Evolutionary conservation across 2,888 invertebrate genomes (phyloP).

Genomic region (Caenorhabditis sinica): DNA sequence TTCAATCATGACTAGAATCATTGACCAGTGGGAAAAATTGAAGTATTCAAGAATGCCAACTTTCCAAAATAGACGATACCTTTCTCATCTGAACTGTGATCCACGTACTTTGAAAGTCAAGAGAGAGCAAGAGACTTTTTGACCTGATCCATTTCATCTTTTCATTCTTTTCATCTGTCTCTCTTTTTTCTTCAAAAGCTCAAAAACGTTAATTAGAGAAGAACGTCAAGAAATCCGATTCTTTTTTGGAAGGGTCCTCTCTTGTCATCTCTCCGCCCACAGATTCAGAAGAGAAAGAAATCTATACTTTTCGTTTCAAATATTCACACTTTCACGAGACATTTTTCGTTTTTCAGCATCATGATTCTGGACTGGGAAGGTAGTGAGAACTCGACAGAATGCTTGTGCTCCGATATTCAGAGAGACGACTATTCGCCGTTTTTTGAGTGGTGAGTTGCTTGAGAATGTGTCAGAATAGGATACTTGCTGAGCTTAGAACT

Average conservation of each 20-base stretch:
- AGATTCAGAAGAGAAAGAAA: constrained; percentile 15
- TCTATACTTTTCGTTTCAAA: constrained; percentile 30
- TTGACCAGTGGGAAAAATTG: constrained; percentile 28
- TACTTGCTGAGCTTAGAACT: background rate
- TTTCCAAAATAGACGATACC: background rate
- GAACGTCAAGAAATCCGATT: constrained; percentile 61
- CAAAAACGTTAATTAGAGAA: constrained; percentile 50
- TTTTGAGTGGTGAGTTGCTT: constrained; percentile 79
- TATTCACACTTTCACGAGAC: constrained; percentile 4
- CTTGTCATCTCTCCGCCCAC: constrained; percentile 54
- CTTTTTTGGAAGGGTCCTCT: constrained; percentile 8
- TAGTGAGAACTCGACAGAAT: constrained; percentile 72
- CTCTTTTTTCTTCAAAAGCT: constrained; percentile 3
- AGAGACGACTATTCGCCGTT: constrained; percentile 83
- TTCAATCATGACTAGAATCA: constrained; percentile 20
- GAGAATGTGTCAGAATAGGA: background rate
- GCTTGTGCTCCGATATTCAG: constrained; percentile 82
- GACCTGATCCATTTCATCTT: constrained; percentile 11
- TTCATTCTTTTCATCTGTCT: background rate
- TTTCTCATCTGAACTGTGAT: background rate
- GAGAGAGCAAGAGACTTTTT: constrained; percentile 4
- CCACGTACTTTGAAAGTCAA: background rate
- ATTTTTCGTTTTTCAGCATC: constrained; percentile 66
- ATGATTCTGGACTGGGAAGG: constrained; percentile 69
- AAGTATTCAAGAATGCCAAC: background rate